These are phyloP conservation scores for Paramormyrops hopkinsi DNA, from an alignment of 2,797 vertebrate genomes.

Conservation along the genomic window DNA sequence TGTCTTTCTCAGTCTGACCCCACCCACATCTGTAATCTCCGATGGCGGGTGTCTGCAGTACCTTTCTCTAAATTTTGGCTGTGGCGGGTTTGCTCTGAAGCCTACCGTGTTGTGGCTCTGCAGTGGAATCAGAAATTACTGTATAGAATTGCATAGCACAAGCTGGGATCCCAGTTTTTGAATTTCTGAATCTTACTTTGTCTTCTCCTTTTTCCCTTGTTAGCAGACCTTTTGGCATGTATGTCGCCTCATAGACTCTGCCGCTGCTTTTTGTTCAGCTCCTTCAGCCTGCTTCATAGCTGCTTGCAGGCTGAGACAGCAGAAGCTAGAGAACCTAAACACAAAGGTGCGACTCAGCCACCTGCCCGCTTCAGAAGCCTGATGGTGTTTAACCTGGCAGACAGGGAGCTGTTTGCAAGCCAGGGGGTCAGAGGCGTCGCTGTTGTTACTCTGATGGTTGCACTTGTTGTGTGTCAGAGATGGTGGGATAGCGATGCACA, in stretches of 20 bases:
- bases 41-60: slow-evolving; percentile 12
- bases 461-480: slow-evolving; percentile 56
- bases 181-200: slow-evolving; percentile 33
- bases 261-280: slow-evolving; percentile 22
- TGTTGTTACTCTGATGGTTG: slow-evolving; percentile 66
- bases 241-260: not conserved
- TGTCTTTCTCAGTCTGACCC: not conserved
- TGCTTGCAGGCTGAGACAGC: slow-evolving; percentile 19
- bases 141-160: not conserved
- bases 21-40: slow-evolving; percentile 36
- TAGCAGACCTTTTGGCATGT: slow-evolving; percentile 21
- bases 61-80: not conserved
- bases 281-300: not conserved
- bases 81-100: not conserved
- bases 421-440: slow-evolving; percentile 42
- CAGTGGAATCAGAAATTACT: not conserved
- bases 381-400: not conserved
- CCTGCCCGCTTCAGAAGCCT: not conserved
- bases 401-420: slow-evolving; percentile 27
- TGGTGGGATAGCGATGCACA: slow-evolving; percentile 19
- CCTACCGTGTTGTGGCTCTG: not conserved
- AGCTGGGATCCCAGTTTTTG: not conserved
- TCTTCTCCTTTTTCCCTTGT: not conserved
- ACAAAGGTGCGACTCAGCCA: not conserved
- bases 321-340: slow-evolving; percentile 17